Conservation (phyloP, 30 jellyfish, hydroid and myxozoan genomes). For the Phacellophora camtschatica region DNA sequence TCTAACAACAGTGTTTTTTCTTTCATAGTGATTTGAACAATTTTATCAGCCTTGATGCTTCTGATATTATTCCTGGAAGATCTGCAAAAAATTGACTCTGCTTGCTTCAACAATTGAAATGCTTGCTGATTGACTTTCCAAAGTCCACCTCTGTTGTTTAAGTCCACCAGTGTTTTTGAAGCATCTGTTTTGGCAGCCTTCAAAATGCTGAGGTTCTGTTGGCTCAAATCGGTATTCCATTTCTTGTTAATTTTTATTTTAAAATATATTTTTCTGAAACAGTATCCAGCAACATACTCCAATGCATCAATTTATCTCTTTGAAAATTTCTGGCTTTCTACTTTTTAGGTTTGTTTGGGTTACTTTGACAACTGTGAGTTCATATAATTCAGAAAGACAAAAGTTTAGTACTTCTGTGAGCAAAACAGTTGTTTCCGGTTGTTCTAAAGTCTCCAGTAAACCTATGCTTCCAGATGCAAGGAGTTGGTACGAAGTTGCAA, state of each 20-base stretch:
- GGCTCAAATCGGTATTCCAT: conserved; percentile 22
- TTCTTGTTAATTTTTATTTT: conserved; percentile 11
- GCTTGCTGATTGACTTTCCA: conserved; percentile 49
- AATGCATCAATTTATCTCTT: conserved; percentile 16
- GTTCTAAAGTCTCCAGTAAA: not conserved
- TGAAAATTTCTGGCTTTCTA: not conserved
- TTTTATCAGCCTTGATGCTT: conserved; percentile 31
- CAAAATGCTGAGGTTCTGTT: conserved; percentile 24
- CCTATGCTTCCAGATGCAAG: conserved; percentile 25
- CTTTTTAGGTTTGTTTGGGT: not conserved
- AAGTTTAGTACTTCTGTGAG: conserved; percentile 8
- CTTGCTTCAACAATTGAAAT: conserved; percentile 36
- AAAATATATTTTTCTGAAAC: conserved; percentile 26
- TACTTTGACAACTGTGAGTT: not conserved
- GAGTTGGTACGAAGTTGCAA: conserved; percentile 1
- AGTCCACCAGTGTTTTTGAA: conserved; percentile 14
- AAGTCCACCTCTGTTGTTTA: conserved; percentile 35
- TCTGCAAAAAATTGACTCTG: conserved; percentile 18
- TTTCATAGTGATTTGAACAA: conserved; percentile 25
- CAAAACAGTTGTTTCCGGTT: conserved; percentile 4
- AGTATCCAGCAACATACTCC: conserved; percentile 27
- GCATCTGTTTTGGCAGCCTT: conserved; percentile 34
- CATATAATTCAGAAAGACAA: not conserved
- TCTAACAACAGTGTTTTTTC: no score
- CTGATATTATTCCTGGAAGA: conserved; percentile 10